Base-by-base conservation (phyloP, 2,113 vertebrate genomes). In the Cheilinus undulatus region DNA sequence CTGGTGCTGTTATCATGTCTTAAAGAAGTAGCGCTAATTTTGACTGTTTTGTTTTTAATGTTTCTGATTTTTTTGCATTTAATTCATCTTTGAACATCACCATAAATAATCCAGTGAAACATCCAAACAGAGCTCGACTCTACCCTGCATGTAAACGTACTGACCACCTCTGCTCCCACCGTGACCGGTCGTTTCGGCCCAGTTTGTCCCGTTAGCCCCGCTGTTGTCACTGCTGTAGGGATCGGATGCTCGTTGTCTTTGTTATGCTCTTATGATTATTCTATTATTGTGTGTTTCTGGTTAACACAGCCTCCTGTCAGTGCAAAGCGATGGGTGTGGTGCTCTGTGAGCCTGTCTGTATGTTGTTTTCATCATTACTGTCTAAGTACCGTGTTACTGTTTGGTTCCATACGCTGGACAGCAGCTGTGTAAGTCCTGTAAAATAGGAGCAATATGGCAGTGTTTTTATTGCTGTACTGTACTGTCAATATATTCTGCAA, bases 401-500 rank as follows among this genome's bases (percentile, higher is more conserved):
- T 89, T 82, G 53, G 71, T 86, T 88, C 80, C 61, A 79, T 69
- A 76, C 85, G 84, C 83, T 87, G 78, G 88, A 46, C 78, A 83
- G 74, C 88, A 82, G 84, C 81, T 79, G 85, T 88, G 86, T 84
- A 86, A 88, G 80, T 91, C 73, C 62, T 87, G 87, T 90, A 87
- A 83, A 83, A 86, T 85, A 88, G 82, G 70, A 89, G 85, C 84
- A 80, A 84, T 89, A 88, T 86, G 87, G 83, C 86, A 85, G 88
- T 80, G 81, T 84, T 89, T 91, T 86, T 90, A 90, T 89, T 82
- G 82, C 90, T 90, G 84, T 87, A 86, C 67, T 82, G 83, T 89
- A 84, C 83, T 89, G 82, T 89, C 88, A 78, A 86, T 92, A 91
- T 91, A 91, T 85, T 87, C 90, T 87, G 86, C 84, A 85, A 91